These are phyloP conservation scores for Himalopsyche kuldschensis DNA, from an alignment of 2,888 invertebrate genomes.

Conservation along the genomic window DNA sequence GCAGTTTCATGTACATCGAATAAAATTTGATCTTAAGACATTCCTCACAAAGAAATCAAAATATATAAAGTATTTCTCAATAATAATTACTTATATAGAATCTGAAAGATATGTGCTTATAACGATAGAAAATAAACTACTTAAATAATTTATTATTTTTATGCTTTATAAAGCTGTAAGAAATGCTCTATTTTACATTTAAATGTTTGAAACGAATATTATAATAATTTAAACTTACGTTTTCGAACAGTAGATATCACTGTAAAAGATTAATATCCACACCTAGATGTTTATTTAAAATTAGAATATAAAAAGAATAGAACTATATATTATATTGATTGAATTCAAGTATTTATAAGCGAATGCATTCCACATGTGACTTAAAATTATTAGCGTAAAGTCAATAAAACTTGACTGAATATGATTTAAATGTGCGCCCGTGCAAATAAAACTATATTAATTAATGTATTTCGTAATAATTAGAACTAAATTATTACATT, in stretches of 20 bases:
- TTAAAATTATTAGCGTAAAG: slow-evolving; percentile 19
- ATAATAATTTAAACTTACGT: not conserved
- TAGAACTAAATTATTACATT: not conserved
- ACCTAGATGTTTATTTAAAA: not conserved
- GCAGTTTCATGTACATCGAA: slow-evolving; percentile 10
- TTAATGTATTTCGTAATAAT: not conserved
- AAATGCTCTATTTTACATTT: not conserved
- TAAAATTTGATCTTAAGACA: not conserved
- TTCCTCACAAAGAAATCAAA: not conserved
- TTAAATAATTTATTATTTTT: not conserved
- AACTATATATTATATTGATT: not conserved
- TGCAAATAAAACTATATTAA: not conserved
- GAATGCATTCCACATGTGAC: slow-evolving; percentile 33
- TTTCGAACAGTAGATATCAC: not conserved
- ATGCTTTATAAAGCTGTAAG: not conserved
- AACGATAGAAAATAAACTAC: not conserved
- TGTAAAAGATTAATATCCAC: not conserved
- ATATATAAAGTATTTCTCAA: not conserved
- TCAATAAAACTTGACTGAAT: slow-evolving; percentile 5
- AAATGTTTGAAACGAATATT: not conserved
- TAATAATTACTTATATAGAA: not conserved
- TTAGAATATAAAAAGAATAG: not conserved
- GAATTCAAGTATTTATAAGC: slow-evolving; percentile 14
- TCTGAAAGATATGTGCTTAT: not conserved
- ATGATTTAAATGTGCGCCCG: not conserved